Evolutionary conservation across 2,113 vertebrate genomes (phyloP).

Genomic region (Rhinogobius similis): DNA sequence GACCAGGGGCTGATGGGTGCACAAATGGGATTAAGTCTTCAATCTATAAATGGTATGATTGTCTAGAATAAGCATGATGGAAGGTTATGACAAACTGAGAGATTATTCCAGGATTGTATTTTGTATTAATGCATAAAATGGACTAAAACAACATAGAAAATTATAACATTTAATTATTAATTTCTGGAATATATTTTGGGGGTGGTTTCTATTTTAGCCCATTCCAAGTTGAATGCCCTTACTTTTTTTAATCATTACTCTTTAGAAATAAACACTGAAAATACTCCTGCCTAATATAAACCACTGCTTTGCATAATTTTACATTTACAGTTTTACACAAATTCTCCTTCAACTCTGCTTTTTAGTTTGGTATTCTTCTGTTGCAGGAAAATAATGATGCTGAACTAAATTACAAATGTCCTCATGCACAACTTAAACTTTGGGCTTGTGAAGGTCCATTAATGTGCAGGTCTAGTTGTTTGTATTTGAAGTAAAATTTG

Average conservation of each 20-base stretch:
- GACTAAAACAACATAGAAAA: not conserved
- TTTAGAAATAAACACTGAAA: not conserved
- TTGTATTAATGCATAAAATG: not conserved
- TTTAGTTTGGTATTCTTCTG: not conserved
- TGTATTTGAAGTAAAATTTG: not conserved
- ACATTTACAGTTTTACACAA: not conserved
- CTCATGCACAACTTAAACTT: not conserved
- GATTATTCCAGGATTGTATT: conserved; percentile 22
- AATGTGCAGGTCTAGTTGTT: not conserved
- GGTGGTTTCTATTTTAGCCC: not conserved
- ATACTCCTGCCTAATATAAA: not conserved
- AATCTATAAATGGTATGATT: conserved; percentile 28
- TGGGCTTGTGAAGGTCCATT: not conserved
- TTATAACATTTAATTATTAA: too few relatives aligned
- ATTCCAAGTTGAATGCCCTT: not conserved
- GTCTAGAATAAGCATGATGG: conserved; percentile 29
- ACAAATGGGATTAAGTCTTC: conserved; percentile 42
- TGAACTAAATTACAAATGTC: not conserved
- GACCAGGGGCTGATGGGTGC: conserved; percentile 35
- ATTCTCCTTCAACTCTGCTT: not conserved
- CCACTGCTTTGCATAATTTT: not conserved
- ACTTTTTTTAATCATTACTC: not conserved
- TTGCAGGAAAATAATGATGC: not conserved
- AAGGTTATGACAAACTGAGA: conserved; percentile 8
- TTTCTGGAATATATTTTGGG: too few relatives aligned